Evolutionary conservation across 2,113 vertebrate species (phyloP), one percentile per base, ranked within the genome.

Genomic region (Regulus satrapa): DNA sequence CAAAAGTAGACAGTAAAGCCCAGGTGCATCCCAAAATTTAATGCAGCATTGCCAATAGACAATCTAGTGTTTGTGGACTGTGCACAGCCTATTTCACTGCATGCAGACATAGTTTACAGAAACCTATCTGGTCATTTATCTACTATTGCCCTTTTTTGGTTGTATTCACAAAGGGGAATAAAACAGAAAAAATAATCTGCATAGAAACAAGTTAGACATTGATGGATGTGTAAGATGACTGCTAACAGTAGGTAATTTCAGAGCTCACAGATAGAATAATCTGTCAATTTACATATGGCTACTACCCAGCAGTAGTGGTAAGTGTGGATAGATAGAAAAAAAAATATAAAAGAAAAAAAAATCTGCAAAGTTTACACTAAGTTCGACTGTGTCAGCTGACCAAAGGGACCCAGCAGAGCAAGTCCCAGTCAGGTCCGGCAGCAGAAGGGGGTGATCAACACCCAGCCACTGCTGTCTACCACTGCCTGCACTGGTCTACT

Each of bases 401-500:
- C 32, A 64, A 79, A 84, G 7, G 48, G 19, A 61, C 13, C 2
- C 41, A 29, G n/a, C 4, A 66, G 40, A 76, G 59, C 1, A 4
- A 26, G 34, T 12, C 20, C 20, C 18, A 54, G 29, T 12, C 34
- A 49, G 51, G 63, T 41, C 48, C 62, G 56, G 46, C 11, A 8
- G 6, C 48, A 58, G 10, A 12, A 69, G 8, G 28, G n/a, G 25
- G 36, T 81, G n/a, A 48, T 28, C 61, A 88, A 58, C 63, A 49
- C 36, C 25, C 40, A 63, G 8, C 9, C 4, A 0, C 48, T 59
- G 62, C 43, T 63, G 17, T 8, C 24, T 62, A 5, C 46, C 41
- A 20, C 13, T 3, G 2, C 28, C 54, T 5, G 12, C 26, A 11
- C 67, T 2, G 0, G 2, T 31, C 40, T 1, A 1, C 19, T 52